A percentile compares a stretch with the other conserved stretches of the same genome.
Conservation (phyloP, 1,140 invertebrate species). For the Aphelenchoides fujianensis region DNA sequence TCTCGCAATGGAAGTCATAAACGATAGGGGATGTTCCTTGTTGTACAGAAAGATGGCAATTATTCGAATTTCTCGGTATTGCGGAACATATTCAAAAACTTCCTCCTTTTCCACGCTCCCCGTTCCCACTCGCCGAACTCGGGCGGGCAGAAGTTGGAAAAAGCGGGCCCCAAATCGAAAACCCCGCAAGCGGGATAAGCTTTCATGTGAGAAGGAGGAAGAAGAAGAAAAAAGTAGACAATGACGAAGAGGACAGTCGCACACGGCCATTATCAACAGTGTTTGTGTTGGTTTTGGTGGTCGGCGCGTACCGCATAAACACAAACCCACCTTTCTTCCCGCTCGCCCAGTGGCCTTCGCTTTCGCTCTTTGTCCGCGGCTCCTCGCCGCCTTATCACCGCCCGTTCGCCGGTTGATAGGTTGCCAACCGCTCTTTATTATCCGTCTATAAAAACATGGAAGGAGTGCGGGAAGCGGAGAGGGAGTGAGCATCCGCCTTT, state of each 20-base stretch:
- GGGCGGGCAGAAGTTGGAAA: slow-evolving; percentile 15
- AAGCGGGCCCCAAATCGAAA: slow-evolving; percentile 5
- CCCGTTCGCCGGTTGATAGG: not conserved
- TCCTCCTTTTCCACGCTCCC: too few species aligned
- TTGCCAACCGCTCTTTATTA: not conserved
- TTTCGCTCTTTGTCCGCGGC: not conserved
- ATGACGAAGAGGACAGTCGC: not conserved
- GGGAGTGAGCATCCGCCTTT: too few species aligned
- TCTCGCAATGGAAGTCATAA: too few species aligned
- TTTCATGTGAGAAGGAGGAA: not conserved
- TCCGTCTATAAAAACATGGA: too few species aligned
- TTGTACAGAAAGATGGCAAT: too few species aligned
- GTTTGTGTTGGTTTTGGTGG: not conserved
- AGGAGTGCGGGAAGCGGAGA: too few species aligned
- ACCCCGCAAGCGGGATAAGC: not conserved
- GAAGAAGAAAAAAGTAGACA: slow-evolving; percentile 9
- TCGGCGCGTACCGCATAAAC: not conserved
- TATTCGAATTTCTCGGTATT: too few species aligned
- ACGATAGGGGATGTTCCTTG: too few species aligned
- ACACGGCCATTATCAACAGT: not conserved
- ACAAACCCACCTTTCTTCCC: too few species aligned
- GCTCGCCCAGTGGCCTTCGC: not conserved
- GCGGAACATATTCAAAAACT: too few species aligned
- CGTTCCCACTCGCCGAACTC: too few species aligned
- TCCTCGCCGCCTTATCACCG: not conserved